Conservation (phyloP, 2,113 vertebrate species). For the Ranitomeya variabilis region DNA sequence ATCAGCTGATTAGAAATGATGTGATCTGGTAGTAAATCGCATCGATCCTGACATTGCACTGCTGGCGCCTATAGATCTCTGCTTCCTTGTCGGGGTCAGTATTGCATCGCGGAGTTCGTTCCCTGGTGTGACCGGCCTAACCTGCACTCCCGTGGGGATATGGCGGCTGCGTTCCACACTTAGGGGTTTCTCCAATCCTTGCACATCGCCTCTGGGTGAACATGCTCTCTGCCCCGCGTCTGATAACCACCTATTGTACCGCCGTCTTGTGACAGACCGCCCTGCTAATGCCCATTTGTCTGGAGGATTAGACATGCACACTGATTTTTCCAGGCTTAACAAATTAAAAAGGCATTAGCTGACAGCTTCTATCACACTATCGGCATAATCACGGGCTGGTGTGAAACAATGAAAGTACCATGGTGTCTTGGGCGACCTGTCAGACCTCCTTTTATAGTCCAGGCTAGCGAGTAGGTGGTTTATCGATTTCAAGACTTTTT, state of each 20-base stretch:
- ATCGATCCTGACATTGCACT: too few relatives aligned
- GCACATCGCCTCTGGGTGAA: constrained; percentile 15
- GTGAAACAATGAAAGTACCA: constrained; percentile 45
- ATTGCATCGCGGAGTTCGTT: too few relatives aligned
- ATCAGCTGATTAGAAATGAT: too few relatives aligned
- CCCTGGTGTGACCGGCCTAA: not conserved
- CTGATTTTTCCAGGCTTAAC: constrained; percentile 52
- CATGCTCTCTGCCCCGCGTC: constrained; percentile 31
- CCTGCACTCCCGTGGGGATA: not conserved
- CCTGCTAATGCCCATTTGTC: constrained; percentile 55
- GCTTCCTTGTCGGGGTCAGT: too few relatives aligned
- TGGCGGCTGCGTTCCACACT: not conserved
- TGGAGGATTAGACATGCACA: constrained; percentile 57
- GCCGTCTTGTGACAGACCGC: constrained; percentile 46
- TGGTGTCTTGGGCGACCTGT: constrained; percentile 22
- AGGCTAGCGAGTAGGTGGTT: constrained; percentile 15
- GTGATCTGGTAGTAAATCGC: too few relatives aligned
- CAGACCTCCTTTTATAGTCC: constrained; percentile 24
- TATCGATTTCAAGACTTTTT: constrained; percentile 26
- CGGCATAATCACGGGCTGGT: constrained; percentile 30
- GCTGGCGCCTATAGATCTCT: too few relatives aligned
- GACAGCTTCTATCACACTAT: constrained; percentile 51
- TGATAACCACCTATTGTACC: constrained; percentile 47
- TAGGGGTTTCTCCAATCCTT: not conserved
- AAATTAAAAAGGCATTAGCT: constrained; percentile 58